Base-by-base conservation (phyloP, 1,140 invertebrate genomes). In the Drosophila sproati region DNA sequence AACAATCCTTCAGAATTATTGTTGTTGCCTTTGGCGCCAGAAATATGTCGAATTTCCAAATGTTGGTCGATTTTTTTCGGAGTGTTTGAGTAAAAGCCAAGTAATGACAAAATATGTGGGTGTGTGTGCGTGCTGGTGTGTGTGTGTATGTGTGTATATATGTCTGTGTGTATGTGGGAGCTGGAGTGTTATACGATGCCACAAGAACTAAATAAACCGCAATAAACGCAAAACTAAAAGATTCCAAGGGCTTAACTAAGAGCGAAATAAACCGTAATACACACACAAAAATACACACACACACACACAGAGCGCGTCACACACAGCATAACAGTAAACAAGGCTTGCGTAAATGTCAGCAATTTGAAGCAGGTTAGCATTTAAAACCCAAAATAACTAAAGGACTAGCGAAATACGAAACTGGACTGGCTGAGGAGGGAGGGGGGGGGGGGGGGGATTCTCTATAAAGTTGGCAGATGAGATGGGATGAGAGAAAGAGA, bases 331-430 rank as follows among this genome's bases (percentile, higher is more conserved):
- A 29, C 47, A 41, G 61, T 57, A 43, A 34, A 31, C 12, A 59
- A 45, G 48, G 63, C 71, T 47, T 73, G 60, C 68, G 60, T 68
- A 57, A 60, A 73, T 69, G 56, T 55, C 29, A 61, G 56, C 32
- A 41, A 34, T 54, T 41, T 52, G 20, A 57, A 66, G 56, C 29
- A 66, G 64, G 64, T 59, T 59, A 59, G 51, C 61, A 48, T 74
- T 56, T 52, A 64, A 56, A 62, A 50, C 50, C 31, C 31, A 54
- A 41, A 76, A 60, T 20, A 70, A 6, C 32, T 28, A 29, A 10
- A 74, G 52, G 20, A 20, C 56, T 45, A 29, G 37, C 34, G 5
- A 34, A 34, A 34, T 34, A 34, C 34, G 34, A 34, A 34, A 34
- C 34, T 34, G 20, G 20, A 20, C 20, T 20, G 29, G 28, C 39